phyloP scores from a whole-genome alignment of 2,888 invertebrate species.

The Lysandra coridon region DNA sequence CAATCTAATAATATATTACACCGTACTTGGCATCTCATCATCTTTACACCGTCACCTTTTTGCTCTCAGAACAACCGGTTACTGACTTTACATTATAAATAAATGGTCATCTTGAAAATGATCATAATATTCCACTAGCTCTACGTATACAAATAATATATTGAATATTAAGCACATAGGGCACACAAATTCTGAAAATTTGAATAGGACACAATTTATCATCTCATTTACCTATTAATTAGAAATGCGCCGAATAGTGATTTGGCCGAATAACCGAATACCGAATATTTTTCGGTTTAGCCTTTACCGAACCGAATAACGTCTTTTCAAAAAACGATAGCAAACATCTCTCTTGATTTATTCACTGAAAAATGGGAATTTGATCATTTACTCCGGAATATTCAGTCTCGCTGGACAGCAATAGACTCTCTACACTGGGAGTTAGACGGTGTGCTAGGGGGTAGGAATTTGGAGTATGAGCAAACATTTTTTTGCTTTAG shows the following conservation, averaged over 20 bases:
- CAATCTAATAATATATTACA: not conserved
- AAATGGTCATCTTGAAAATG: not conserved
- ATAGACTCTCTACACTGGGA: not conserved
- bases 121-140: not conserved
- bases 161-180: no score
- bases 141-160: no score
- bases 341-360: not conserved
- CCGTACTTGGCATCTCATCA: not conserved
- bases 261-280: no score
- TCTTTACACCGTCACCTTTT: not conserved
- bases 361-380: not conserved
- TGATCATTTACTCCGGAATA: not conserved
- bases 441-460: no score
- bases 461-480: no score
- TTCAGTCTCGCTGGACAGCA: not conserved
- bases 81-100: not conserved
- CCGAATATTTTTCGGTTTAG: no score
- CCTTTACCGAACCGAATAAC: no score
- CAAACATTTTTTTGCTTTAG: no score
- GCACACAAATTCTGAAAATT: no score
- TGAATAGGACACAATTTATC: no score
- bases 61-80: not conserved
- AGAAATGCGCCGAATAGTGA: no score
- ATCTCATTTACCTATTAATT: no score
- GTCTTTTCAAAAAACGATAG: not conserved